Percentiles rank a stretch among this genome's conserved stretches.
Evolutionary conservation across 92 coral and sea anemone genomes (phyloP).

Genomic region (Heteractis magnifica): DNA sequence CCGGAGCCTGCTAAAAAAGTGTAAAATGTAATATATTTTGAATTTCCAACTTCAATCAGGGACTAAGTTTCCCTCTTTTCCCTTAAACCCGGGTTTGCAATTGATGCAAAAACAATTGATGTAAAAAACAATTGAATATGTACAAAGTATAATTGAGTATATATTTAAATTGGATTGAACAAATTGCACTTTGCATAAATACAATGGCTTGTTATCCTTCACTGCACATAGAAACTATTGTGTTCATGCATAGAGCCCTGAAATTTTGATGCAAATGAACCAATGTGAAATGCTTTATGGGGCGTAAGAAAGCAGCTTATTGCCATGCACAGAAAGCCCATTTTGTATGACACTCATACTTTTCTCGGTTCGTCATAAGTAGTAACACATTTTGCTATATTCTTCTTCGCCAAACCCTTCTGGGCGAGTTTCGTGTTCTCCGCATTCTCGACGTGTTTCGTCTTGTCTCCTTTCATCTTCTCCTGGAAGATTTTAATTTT

Average conservation of each 20-base stretch:
- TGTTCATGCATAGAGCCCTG: too few relatives aligned
- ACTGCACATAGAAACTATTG: too few relatives aligned
- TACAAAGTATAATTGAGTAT: too few relatives aligned
- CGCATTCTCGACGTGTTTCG: background rate
- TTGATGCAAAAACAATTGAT: too few relatives aligned
- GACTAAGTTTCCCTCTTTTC: too few relatives aligned
- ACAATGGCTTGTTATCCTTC: too few relatives aligned
- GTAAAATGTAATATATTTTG: background rate
- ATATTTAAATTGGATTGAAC: too few relatives aligned
- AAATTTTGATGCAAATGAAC: too few relatives aligned
- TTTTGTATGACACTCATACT: background rate
- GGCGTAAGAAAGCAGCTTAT: too few relatives aligned
- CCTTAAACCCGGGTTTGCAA: too few relatives aligned
- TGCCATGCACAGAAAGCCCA: background rate
- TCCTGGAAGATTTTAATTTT: conserved; percentile 29
- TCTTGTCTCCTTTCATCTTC: conserved; percentile 10
- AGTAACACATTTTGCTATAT: background rate
- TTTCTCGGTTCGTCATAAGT: background rate
- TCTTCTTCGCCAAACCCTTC: background rate
- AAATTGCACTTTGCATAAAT: too few relatives aligned
- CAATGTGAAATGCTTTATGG: too few relatives aligned
- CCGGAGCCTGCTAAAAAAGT: background rate
- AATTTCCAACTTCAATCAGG: background rate
- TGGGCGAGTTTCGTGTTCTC: background rate
- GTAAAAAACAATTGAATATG: background rate